Evolutionary conservation across 1,140 invertebrate species (phyloP).

Genomic region (Centruroides sculpturatus): DNA sequence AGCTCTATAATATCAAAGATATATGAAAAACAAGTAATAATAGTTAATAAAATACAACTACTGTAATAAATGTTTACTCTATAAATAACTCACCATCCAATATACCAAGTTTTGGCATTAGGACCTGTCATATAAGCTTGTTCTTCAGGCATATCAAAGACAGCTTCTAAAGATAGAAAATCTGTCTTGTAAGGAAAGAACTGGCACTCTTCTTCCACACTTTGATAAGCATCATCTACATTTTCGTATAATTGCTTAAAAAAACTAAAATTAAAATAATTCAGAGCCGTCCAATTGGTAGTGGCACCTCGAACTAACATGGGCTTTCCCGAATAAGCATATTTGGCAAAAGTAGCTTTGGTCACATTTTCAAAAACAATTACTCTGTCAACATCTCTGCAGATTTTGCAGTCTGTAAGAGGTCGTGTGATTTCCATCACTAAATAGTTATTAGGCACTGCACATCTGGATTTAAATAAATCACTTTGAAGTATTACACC

Average conservation of each 20-base stretch:
- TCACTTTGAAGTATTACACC: too few relatives aligned
- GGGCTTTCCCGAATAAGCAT: conserved; percentile 57
- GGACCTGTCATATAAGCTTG: conserved; percentile 32
- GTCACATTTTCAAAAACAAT: conserved; percentile 45
- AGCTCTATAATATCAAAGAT: too few relatives aligned
- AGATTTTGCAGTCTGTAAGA: conserved; percentile 62
- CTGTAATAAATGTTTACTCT: too few relatives aligned
- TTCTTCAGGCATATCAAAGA: conserved; percentile 47
- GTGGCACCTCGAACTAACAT: conserved; percentile 72
- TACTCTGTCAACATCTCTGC: conserved; percentile 41
- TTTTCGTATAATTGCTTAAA: conserved; percentile 58
- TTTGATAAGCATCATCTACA: conserved; percentile 24
- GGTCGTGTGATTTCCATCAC: conserved; percentile 71
- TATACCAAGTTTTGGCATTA: conserved; percentile 54
- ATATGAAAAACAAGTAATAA: too few relatives aligned
- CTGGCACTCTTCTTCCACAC: conserved; percentile 45
- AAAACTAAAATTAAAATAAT: conserved; percentile 57
- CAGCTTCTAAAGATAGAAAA: conserved; percentile 55
- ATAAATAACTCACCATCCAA: conserved; percentile 61
- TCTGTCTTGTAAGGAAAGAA: conserved; percentile 86
- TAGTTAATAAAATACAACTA: too few relatives aligned
- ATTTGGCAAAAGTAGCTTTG: conserved; percentile 43
- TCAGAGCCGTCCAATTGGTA: conserved; percentile 55
- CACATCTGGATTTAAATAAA: conserved; percentile 2
- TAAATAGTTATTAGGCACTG: conserved; percentile 53